Evolutionary conservation across 2,113 vertebrate genomes (phyloP).

Genomic region (Psammodynastes pulverulentus): DNA sequence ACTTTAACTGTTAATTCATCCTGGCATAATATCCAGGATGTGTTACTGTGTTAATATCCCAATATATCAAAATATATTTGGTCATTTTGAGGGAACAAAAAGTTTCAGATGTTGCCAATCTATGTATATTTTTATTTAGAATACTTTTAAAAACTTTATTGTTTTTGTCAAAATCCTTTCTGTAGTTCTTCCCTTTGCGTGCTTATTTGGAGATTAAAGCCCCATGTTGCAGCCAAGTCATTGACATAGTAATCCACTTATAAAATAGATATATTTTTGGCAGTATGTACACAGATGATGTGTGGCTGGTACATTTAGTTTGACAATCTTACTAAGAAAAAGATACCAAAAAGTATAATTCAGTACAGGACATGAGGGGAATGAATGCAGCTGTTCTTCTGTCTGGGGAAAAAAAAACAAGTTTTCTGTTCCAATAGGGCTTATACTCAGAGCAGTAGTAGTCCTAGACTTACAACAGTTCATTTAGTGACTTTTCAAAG

Average conservation of each 20-base stretch:
- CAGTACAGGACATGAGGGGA: not conserved
- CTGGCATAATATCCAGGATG: not conserved
- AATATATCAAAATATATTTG: not conserved
- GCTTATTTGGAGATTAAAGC: not conserved
- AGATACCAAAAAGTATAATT: not conserved
- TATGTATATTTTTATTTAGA: not conserved
- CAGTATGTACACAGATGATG: not conserved
- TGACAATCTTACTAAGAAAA: not conserved
- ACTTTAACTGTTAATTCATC: not conserved
- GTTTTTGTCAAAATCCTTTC: not conserved
- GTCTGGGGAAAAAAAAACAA: not conserved
- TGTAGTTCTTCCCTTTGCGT: not conserved
- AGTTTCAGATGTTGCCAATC: not conserved
- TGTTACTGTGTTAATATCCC: not conserved
- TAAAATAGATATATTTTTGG: not conserved
- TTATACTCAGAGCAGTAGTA: not conserved
- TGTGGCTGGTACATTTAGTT: not conserved
- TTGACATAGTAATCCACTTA: not conserved
- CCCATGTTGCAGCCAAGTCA: not conserved
- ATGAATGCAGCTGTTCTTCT: not conserved
- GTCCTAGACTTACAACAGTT: no score
- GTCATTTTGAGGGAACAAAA: not conserved
- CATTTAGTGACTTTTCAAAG: no score
- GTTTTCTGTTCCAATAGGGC: not conserved
- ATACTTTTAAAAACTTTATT: not conserved